Evolutionary conservation across 2,797 vertebrate genomes (phyloP), one percentile per base, ranked within the genome.

Genomic region (Anguilla anguilla): DNA sequence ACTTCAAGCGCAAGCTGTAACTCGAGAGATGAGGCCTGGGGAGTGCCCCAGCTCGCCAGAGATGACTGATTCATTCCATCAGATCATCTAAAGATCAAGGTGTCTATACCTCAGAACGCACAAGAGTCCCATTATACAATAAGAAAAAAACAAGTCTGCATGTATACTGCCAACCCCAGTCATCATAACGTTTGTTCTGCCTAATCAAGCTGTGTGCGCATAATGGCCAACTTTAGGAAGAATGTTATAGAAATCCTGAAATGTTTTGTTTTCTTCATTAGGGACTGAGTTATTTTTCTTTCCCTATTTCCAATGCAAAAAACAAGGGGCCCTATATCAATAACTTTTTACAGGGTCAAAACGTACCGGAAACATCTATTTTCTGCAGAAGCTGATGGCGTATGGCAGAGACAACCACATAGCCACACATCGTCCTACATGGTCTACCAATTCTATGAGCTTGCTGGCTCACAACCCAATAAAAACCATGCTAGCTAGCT

Each of bases 171-270:
- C 89, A 87, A 90, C 88, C 90, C 88, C 72, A 28, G 85, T 89
- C 90, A 87, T 89, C 89, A 91, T 90, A 92, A 92, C 92, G 90
- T 91, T 91, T 89, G 59, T 89, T 92, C 87, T 89, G 87, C 91
- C 90, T 90, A 92, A 89, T 25, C 49, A 55, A 89, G 88, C 89
- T 89, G 85, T 28, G 81, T 74, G 77, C 82, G 55, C 25, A 39
- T 59, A 31, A 87, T 67, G 88, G 87, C 84, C 84, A 15, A 87
- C 84, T n/a, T 5, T 51, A 43, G 46, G 86, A 55, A 87, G 19
- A 57, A 61, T 59, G 53, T 22, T 15, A 31, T n/a, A 35, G 83
- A 57, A 57, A 82, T 9, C 43, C 19, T 25, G 19, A 49, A 79
- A 79, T 17, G 39, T 43, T 46, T 46, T 79, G 1, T 22, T 79